phyloP scores from a whole-genome alignment of 2,113 vertebrate species.

The Elephas maximus region DNA sequence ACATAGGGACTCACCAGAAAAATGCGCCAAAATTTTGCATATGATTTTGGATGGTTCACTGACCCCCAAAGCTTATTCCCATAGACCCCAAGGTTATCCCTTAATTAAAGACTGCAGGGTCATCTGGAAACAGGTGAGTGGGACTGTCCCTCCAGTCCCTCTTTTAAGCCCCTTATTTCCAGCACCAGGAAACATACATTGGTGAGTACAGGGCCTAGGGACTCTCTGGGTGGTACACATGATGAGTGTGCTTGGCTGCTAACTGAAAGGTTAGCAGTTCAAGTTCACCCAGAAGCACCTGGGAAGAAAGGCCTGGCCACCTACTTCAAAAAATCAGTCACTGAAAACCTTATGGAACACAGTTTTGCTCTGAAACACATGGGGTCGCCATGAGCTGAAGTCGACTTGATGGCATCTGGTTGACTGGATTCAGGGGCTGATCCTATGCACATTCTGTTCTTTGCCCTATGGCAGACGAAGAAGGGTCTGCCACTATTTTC shows the following conservation, averaged over 20 bases:
- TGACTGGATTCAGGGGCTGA: background rate
- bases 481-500: background rate
- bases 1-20: background rate
- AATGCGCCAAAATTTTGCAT: background rate
- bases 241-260: background rate
- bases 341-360: background rate
- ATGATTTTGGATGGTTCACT: background rate
- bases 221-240: background rate
- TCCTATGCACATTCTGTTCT: background rate
- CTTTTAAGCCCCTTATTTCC: background rate
- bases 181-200: background rate
- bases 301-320: background rate
- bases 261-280: background rate
- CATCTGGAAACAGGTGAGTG: background rate
- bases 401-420: background rate
- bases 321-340: background rate
- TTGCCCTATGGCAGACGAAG: background rate
- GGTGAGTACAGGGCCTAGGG: background rate
- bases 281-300: background rate
- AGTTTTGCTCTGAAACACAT: background rate
- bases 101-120: background rate
- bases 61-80: background rate
- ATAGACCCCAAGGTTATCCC: background rate
- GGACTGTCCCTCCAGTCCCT: background rate
- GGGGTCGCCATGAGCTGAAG: background rate